Percentiles rank a stretch among this genome's conserved stretches.
Evolutionary conservation across 1,140 invertebrate genomes (phyloP).

Genomic region (Drosophila kepulauana): DNA sequence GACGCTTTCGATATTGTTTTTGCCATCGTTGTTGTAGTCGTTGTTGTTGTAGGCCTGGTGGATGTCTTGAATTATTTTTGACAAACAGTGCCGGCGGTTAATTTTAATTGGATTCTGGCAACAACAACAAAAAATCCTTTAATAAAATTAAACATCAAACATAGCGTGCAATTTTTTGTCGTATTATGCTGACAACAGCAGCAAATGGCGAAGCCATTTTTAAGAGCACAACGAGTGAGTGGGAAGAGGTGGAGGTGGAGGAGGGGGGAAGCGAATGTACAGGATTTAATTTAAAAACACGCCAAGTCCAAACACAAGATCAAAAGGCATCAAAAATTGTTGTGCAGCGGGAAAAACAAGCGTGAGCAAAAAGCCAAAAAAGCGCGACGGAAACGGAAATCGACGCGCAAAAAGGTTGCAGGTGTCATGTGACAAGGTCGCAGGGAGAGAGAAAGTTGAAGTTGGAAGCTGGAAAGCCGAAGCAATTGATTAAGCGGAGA

Average conservation of each 20-base stretch:
- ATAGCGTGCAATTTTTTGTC: constrained; percentile 79
- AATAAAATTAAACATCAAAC: constrained; percentile 84
- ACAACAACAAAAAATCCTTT: constrained; percentile 71
- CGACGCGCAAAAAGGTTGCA: constrained; percentile 82
- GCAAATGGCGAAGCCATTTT: constrained; percentile 19
- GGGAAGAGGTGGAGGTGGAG: constrained; percentile 2
- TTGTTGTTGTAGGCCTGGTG: constrained; percentile 3
- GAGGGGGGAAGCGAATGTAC: constrained; percentile 27
- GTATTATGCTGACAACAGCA: constrained; percentile 76
- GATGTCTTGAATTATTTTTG: constrained; percentile 70
- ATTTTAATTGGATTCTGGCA: constrained; percentile 80
- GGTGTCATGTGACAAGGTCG: constrained; percentile 80
- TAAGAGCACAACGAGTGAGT: background rate
- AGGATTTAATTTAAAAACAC: constrained; percentile 83
- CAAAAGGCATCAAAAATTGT: constrained; percentile 80
- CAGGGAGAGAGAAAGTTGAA: constrained; percentile 11
- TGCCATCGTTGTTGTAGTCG: constrained; percentile 9
- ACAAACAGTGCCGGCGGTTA: constrained; percentile 80
- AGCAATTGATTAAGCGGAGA: constrained; percentile 69
- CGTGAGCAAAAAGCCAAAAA: constrained; percentile 51
- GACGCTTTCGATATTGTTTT: too few species aligned
- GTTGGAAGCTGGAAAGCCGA: background rate
- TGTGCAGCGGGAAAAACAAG: constrained; percentile 33
- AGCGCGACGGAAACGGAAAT: constrained; percentile 75
- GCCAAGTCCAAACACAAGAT: constrained; percentile 78